Conservation (phyloP, 2,797 vertebrate genomes). For the Intellagama lesueurii region DNA sequence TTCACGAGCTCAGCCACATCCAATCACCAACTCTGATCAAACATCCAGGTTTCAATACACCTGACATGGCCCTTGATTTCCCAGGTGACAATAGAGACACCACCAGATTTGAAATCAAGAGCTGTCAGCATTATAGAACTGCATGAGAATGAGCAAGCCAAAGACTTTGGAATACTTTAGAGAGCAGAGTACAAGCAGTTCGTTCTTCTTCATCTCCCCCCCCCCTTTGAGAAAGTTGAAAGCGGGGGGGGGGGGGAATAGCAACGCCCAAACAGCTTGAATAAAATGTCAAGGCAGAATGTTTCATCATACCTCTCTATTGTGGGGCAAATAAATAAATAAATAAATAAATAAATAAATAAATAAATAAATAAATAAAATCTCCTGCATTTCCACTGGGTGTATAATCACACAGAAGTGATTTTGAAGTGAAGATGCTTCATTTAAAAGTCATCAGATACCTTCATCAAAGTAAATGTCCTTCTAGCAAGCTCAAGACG, state of each 20-base stretch:
- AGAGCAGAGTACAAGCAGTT: constrained; percentile 32
- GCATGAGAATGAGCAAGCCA: constrained; percentile 59
- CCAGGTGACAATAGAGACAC: constrained; percentile 51
- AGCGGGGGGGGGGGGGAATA: neutral
- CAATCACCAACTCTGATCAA: constrained; percentile 52
- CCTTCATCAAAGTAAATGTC: constrained; percentile 49
- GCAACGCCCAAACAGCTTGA: constrained; percentile 23
- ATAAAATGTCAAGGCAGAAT: neutral
- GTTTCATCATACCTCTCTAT: neutral
- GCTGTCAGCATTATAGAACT: constrained; percentile 25
- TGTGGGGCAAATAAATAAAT: constrained; percentile 17
- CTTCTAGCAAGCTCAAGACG: constrained; percentile 46
- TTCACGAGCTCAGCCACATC: constrained; percentile 33
- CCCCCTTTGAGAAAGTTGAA: neutral
- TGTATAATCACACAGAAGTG: neutral
- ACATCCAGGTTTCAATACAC: constrained; percentile 39
- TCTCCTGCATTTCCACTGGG: neutral
- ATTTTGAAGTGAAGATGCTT: constrained; percentile 19
- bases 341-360: too few relatives aligned
- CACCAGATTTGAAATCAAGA: constrained; percentile 60
- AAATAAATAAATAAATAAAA: too few relatives aligned
- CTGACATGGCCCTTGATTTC: constrained; percentile 65
- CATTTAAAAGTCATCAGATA: constrained; percentile 43
- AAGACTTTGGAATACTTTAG: constrained; percentile 50
- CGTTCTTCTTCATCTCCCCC: constrained; percentile 17